Base-by-base conservation (phyloP, 2,888 invertebrate species). In the Dendrolimus pini region DNA sequence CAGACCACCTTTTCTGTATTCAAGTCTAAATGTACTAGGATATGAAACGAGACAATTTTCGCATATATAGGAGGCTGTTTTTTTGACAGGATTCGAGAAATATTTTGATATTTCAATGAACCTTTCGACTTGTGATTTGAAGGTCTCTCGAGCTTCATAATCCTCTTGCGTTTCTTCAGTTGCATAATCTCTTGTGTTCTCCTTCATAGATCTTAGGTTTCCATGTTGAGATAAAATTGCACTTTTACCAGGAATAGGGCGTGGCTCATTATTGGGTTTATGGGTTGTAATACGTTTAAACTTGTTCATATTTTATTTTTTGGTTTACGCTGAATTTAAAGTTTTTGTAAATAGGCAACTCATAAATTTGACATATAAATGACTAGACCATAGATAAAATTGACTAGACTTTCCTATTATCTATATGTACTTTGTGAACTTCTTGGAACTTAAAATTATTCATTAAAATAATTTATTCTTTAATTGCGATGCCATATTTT, bases 81-180 rank as follows among this genome's bases (percentile, higher is more conserved):
- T 88, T 6, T 77, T 74, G 3, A 88, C 64, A 2, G 88, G 88
- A 58, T 83, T 86, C 1, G 88, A 85, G 62, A 88, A 89, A 60
- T 86, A 85, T 62, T 88, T 85, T 0, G 89, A 86, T 60, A 89
- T 86, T 70, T 89, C 86, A 54, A 89, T 81, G 60, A 89, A 89
- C 58, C 82, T 72, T 65, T 83, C 75, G 1, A 83, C 75, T 75
- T 88, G 81, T 0, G 76, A 75, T 62, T 83, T 79, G 56, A 80
- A 82, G 0, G 69, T 69, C 10, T 80, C 75, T 47, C 58, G 70
- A 2, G 64, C 58, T 13, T 70, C 68, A 54, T 65, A 66, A 12
- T 63, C 64, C 10, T 76, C 72, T 18, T 66, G 72, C 12, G 57
- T 52, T 14, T 76, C 78, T 55, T 78, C 75, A 0, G 64, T 60